phyloP scores from a whole-genome alignment of 2,888 invertebrate genomes.

The Teinopalpus imperialis region DNA sequence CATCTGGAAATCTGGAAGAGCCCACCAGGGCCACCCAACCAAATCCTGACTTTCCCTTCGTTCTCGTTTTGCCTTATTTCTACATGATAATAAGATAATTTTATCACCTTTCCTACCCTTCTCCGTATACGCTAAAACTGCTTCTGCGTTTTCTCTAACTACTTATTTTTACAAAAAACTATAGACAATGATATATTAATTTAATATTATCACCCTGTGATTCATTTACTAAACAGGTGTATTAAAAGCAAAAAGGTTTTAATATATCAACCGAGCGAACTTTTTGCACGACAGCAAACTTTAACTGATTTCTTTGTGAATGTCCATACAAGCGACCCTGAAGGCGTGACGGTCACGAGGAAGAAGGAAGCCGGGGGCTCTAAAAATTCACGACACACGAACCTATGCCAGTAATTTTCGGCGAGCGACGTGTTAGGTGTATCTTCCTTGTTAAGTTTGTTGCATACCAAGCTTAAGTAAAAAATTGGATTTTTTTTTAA shows the following conservation, averaged over 20 bases:
- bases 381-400: slow-evolving; percentile 71
- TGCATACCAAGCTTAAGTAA: slow-evolving; percentile 37
- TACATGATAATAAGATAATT: no score
- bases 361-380: slow-evolving; percentile 63
- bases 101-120: no score
- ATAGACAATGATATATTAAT: no score
- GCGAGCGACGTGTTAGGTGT: slow-evolving; percentile 58
- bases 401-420: slow-evolving; percentile 66
- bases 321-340: slow-evolving; percentile 44
- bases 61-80: no score
- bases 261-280: not conserved
- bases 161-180: no score
- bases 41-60: no score
- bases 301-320: slow-evolving; percentile 26
- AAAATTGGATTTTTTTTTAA: no score
- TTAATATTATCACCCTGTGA: no score
- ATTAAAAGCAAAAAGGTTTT: slow-evolving; percentile 4
- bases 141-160: no score
- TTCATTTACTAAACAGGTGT: no score
- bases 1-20: not conserved
- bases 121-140: no score
- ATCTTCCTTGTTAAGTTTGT: slow-evolving; percentile 62
- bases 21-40: no score
- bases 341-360: slow-evolving; percentile 47
- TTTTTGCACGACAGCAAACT: slow-evolving; percentile 14